phyloP scores from a whole-genome alignment of 2,113 vertebrate genomes.

The Echinops telfairi region DNA sequence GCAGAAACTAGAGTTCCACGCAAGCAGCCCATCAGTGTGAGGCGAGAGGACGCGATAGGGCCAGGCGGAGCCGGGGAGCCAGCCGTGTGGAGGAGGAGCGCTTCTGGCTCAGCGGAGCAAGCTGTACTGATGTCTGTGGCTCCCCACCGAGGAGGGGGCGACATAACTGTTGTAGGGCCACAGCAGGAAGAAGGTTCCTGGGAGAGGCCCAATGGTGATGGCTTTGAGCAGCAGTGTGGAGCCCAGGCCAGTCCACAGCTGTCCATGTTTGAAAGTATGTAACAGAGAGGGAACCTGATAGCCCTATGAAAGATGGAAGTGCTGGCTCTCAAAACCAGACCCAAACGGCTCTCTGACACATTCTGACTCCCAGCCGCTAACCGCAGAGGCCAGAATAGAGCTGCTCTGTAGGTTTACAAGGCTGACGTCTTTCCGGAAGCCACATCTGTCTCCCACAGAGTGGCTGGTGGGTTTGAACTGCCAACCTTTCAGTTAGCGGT shows the following conservation, averaged over 20 bases:
- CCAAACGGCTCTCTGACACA: not conserved
- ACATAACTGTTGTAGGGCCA: constrained; percentile 56
- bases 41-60: constrained; percentile 41
- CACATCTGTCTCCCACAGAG: not conserved
- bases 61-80: constrained; percentile 42
- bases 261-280: constrained; percentile 93
- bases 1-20: constrained; percentile 86
- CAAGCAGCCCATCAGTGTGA: constrained; percentile 85
- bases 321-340: not conserved
- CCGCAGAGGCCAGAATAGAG: not conserved
- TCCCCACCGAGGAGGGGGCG: not conserved
- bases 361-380: not conserved
- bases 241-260: constrained; percentile 78
- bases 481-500: not conserved
- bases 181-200: constrained; percentile 73
- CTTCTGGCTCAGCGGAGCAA: not conserved
- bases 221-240: constrained; percentile 26
- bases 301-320: not conserved
- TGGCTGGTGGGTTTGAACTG: not conserved
- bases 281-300: constrained; percentile 17
- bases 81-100: constrained; percentile 48
- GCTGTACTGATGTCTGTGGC: not conserved
- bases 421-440: not conserved
- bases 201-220: constrained; percentile 75
- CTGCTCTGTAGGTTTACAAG: not conserved